Percentiles rank a stretch among this genome's conserved stretches.
Evolutionary conservation across 2,113 vertebrate species (phyloP).

Genomic region (Proteles cristata): DNA sequence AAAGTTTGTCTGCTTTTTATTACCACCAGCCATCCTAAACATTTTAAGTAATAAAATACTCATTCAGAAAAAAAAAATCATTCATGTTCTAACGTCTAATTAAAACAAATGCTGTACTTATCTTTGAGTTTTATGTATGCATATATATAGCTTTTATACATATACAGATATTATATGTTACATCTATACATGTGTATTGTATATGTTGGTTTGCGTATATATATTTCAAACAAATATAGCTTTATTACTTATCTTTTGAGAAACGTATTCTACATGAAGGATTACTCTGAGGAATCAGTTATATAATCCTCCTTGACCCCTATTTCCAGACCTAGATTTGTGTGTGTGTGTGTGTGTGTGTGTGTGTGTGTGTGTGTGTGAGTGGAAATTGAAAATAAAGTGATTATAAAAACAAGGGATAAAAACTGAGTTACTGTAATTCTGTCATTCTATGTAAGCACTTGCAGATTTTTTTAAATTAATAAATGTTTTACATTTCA

Average conservation of each 20-base stretch:
- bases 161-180: neutral
- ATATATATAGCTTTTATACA: neutral
- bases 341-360: neutral
- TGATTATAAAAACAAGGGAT: neutral
- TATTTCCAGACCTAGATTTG: neutral
- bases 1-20: neutral
- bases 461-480: neutral
- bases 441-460: neutral
- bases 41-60: neutral
- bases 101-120: neutral
- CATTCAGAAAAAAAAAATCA: neutral
- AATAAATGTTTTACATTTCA: neutral
- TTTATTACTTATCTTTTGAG: neutral
- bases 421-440: neutral
- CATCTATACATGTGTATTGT: neutral
- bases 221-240: neutral
- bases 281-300: neutral
- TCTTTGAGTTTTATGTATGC: neutral
- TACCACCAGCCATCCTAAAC: neutral
- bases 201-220: neutral
- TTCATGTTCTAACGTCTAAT: neutral
- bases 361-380: neutral
- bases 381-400: neutral
- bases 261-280: neutral
- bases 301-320: accelerated